Evolutionary conservation across 2,797 vertebrate genomes (phyloP), one percentile per base, ranked within the genome.

Genomic region (Phoebastria nigripes): DNA sequence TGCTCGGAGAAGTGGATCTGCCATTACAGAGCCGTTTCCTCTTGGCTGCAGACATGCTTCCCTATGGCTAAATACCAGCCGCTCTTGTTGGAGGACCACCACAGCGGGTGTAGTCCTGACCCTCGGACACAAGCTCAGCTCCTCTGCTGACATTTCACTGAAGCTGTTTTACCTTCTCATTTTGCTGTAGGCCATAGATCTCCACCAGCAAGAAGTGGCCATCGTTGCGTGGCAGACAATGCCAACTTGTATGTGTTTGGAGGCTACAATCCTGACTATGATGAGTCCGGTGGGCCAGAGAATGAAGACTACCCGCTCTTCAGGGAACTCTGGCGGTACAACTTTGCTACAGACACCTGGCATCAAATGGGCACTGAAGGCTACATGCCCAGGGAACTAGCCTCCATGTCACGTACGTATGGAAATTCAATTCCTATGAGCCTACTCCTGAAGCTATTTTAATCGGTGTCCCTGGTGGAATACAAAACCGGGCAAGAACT

Each of bases 271-370:
- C 99, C 99, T 0, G 99, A 99, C 97, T 99, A 99, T 0, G 99
- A 99, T 10, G 99, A 99, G 96, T 99, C 99, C 0, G 99, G 99
- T 9, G 99, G 99, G 84, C 98, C 98, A 0, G 99, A 99, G 80
- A 99, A 99, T 19, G 99, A 99, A 97, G 99, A 99, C 93, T 99
- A 99, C 67, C 99, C 99, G 0, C 98, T 99, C 77, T 99, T 99
- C 97, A 98, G 99, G 96, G 99, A 99, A 76, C 99, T 99, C 46
- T 99, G 99, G 99, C 97, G 99, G 95, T 99, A 99, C 96, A 99
- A 99, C 98, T 99, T 99, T 69, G 99, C 99, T 71, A 99, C 99
- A 6, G 99, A 99, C 94, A 98, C 98, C 61, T 99, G 99, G 99
- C 99, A 99, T 96, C 99, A 99, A 97, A 99, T 99, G 96, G 98